Evolutionary conservation across 2,888 invertebrate species (phyloP).

Genomic region (Gastracanthus pulcherrimus): DNA sequence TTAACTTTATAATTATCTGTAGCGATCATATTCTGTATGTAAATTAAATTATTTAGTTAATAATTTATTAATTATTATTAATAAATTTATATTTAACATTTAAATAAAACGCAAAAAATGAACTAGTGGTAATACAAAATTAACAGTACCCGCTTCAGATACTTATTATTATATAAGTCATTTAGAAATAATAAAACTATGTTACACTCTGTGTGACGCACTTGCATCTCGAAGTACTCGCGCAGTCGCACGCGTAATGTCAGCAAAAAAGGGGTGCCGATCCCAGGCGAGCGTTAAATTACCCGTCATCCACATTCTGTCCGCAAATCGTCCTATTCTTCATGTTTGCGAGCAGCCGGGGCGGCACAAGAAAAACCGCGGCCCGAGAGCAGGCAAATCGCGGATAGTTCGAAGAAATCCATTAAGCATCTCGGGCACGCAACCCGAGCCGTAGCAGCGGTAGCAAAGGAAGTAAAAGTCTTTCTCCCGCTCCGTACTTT

Average conservation of each 20-base stretch:
- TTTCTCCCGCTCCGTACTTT: background rate
- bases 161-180: no score
- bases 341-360: constrained; percentile 26
- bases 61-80: no score
- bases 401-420: constrained; percentile 62
- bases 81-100: no score
- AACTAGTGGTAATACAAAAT: no score
- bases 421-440: constrained; percentile 58
- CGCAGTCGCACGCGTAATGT: background rate
- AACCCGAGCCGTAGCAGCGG: no score
- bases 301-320: constrained; percentile 41
- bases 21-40: no score
- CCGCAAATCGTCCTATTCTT: constrained; percentile 44
- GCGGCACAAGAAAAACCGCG: constrained; percentile 17
- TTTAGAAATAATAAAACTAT: no score
- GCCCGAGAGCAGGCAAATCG: constrained; percentile 56
- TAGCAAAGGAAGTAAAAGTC: constrained; percentile 56
- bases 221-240: background rate
- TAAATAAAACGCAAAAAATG: no score
- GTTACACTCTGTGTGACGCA: background rate
- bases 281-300: constrained; percentile 44
- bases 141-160: no score
- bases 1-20: no score
- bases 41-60: no score
- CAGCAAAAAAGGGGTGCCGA: constrained; percentile 17